Evolutionary conservation across 1,140 invertebrate species (phyloP).

Genomic region (Hylaeus anthracinus): DNA sequence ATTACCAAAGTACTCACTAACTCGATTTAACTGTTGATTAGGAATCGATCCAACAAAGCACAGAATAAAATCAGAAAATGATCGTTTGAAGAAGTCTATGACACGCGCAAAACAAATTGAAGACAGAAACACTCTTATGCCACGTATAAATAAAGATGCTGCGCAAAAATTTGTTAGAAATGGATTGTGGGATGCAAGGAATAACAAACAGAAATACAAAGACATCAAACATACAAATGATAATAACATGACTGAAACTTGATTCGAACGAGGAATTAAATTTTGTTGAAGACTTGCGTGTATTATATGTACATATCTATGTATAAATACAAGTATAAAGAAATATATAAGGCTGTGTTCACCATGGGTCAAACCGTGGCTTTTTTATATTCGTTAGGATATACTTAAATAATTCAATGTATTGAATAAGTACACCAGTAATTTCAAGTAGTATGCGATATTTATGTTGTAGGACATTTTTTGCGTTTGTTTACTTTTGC

Average conservation of each 20-base stretch:
- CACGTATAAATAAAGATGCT: slow-evolving; percentile 74
- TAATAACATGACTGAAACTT: not conserved
- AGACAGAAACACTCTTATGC: slow-evolving; percentile 75
- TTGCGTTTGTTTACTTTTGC: not conserved
- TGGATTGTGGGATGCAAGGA: slow-evolving; percentile 75
- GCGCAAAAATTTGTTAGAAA: slow-evolving; percentile 78
- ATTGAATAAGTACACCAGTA: not conserved
- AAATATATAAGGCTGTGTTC: not conserved
- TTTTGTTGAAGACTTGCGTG: no score
- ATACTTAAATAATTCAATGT: not conserved
- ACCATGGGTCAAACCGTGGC: not conserved
- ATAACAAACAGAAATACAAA: slow-evolving; percentile 13
- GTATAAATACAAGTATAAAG: not conserved
- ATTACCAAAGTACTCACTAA: not conserved
- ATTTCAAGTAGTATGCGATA: not conserved
- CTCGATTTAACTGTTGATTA: slow-evolving; percentile 44
- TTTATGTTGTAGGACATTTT: not conserved
- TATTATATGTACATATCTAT: no score
- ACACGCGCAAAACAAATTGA: slow-evolving; percentile 76
- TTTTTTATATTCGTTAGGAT: not conserved
- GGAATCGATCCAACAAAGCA: slow-evolving; percentile 73
- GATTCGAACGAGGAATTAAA: not conserved
- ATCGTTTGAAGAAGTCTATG: slow-evolving; percentile 77
- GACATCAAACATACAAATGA: not conserved
- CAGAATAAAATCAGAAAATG: slow-evolving; percentile 77